phyloP scores from a whole-genome alignment of 1,140 invertebrate species.

The Lepidurus arcticus region DNA sequence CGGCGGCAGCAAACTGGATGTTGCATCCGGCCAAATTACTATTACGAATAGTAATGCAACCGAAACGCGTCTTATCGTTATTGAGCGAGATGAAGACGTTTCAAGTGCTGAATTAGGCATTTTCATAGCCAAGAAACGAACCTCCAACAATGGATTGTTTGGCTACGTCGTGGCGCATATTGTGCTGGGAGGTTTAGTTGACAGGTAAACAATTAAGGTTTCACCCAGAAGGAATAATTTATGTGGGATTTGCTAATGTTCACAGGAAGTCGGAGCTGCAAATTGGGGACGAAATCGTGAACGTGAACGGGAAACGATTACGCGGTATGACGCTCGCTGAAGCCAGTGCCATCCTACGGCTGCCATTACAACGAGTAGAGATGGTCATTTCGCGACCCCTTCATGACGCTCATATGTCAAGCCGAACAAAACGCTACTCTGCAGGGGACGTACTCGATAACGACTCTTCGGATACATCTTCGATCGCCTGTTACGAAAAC shows the following conservation, averaged over 20 bases:
- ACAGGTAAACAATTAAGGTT: slow-evolving; percentile 33
- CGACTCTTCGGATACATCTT: not conserved
- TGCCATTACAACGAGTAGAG: slow-evolving; percentile 61
- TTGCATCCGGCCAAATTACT: not conserved
- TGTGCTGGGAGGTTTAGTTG: slow-evolving; percentile 33
- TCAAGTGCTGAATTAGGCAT: slow-evolving; percentile 33
- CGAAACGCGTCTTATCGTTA: slow-evolving; percentile 7
- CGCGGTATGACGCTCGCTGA: slow-evolving; percentile 55
- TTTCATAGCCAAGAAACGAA: slow-evolving; percentile 35
- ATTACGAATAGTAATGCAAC: too few species aligned
- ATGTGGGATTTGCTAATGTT: slow-evolving; percentile 33
- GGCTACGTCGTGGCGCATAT: slow-evolving; percentile 36
- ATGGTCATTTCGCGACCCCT: slow-evolving; percentile 53
- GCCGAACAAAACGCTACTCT: slow-evolving; percentile 20
- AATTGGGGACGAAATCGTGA: slow-evolving; percentile 61
- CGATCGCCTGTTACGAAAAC: not conserved
- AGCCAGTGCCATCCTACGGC: slow-evolving; percentile 54
- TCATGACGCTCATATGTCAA: not conserved
- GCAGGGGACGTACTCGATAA: slow-evolving; percentile 25
- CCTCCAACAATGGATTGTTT: slow-evolving; percentile 20
- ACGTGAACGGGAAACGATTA: slow-evolving; percentile 58
- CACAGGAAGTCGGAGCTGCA: slow-evolving; percentile 53
- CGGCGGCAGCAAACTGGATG: not conserved
- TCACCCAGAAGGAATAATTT: not conserved
- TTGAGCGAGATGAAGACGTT: slow-evolving; percentile 22